Conservation (phyloP, 2,113 vertebrate genomes). For the Phrynosoma blainvillii region DNA sequence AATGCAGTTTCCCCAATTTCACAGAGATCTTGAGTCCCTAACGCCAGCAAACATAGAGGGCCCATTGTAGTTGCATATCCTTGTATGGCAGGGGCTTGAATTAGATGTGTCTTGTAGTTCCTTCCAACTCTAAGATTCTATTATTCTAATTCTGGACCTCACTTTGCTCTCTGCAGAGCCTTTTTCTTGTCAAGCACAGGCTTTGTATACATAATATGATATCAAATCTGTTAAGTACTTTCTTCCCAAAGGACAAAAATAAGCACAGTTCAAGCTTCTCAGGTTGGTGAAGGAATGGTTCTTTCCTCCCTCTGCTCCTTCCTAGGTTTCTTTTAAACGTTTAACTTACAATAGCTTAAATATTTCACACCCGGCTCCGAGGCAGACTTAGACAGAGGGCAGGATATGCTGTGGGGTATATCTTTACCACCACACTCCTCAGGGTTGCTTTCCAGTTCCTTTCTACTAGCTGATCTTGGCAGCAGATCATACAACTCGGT, state of each 20-base stretch:
- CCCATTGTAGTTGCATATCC: too few relatives aligned
- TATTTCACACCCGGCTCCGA: slow-evolving; percentile 66
- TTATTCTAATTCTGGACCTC: too few relatives aligned
- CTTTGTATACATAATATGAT: slow-evolving; percentile 22
- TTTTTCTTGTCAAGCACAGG: background rate
- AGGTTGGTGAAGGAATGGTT: slow-evolving; percentile 37
- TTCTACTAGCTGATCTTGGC: slow-evolving; percentile 73
- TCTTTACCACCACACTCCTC: slow-evolving; percentile 69
- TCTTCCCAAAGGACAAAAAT: slow-evolving; percentile 41
- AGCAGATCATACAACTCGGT: slow-evolving; percentile 72
- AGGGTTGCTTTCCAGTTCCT: slow-evolving; percentile 71
- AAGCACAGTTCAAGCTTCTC: slow-evolving; percentile 29
- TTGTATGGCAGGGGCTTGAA: too few relatives aligned
- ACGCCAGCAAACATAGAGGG: too few relatives aligned
- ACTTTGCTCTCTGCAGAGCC: background rate
- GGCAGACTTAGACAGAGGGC: slow-evolving; percentile 50
- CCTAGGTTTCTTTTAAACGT: slow-evolving; percentile 56
- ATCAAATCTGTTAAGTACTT: slow-evolving; percentile 51
- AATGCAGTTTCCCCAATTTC: too few relatives aligned
- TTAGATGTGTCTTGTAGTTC: too few relatives aligned
- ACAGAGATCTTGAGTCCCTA: too few relatives aligned
- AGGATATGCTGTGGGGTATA: slow-evolving; percentile 74
- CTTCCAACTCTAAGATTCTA: too few relatives aligned
- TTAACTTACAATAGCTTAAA: slow-evolving; percentile 58
- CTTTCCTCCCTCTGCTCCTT: background rate